A percentile compares a stretch with the other conserved stretches of the same genome.
Conservation (phyloP, 2,888 invertebrate species). For the Scaptomyza reducta region DNA sequence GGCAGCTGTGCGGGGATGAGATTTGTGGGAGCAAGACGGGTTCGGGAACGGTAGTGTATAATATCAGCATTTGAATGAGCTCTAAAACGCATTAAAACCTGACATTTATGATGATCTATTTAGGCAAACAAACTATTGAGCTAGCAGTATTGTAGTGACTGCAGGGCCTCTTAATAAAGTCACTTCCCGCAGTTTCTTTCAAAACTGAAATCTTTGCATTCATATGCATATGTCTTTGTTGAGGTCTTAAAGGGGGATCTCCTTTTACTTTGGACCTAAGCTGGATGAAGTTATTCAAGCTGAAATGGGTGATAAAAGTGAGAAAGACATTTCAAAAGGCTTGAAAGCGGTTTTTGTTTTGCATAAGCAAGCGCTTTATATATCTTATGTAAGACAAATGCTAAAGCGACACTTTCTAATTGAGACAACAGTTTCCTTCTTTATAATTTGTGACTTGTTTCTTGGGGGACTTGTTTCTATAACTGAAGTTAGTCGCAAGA, state of each 20-base stretch:
- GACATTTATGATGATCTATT: constrained; percentile 77
- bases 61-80: constrained; percentile 65
- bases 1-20: constrained; percentile 29
- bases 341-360: background rate
- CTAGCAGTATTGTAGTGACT: constrained; percentile 16
- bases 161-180: constrained; percentile 50
- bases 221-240: constrained; percentile 48
- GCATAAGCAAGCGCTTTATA: constrained; percentile 2
- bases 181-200: constrained; percentile 53
- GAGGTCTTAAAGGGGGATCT: constrained; percentile 2
- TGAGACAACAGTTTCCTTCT: constrained; percentile 4
- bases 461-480: background rate
- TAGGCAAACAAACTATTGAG: constrained; percentile 61
- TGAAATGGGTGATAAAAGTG: constrained; percentile 5
- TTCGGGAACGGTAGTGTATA: constrained; percentile 31
- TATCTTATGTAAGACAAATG: constrained; percentile 6
- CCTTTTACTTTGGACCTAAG: constrained; percentile 17
- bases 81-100: constrained; percentile 59
- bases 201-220: constrained; percentile 18
- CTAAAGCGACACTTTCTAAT: constrained; percentile 17
- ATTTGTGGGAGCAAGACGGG: constrained; percentile 15
- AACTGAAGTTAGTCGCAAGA: no score
- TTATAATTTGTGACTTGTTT: background rate
- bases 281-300: constrained; percentile 41
- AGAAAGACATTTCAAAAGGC: constrained; percentile 2